Evolutionary conservation across 2,888 invertebrate species (phyloP), one percentile per base, ranked within the genome.

Genomic region (Pinctada fucata): DNA sequence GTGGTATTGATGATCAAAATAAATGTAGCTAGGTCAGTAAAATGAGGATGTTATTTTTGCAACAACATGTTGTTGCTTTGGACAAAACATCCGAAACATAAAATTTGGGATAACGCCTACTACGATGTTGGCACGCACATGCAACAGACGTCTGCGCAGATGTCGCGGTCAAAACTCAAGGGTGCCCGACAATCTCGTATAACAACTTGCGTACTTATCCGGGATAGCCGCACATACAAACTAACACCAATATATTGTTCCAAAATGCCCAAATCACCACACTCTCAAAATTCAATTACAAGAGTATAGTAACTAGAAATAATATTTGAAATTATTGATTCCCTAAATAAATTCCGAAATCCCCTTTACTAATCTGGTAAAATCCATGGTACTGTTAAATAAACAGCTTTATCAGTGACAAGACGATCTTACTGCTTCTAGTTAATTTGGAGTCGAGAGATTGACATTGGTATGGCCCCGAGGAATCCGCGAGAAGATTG

Each of bases 271-370:
- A 58, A 58, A 13, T 58, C 58, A 13, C 58, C 58, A 58, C 13
- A 6, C 1, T 58, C 58, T 13, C 58, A 6, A 58, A 13, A 58
- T 58, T 13, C 58, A 58, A 58, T 58, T 58, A 58, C 1, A 58
- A 13, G 58, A 0, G 58, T 58, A 58, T 10, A 10, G 58, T 58
- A 10, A 58, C 13, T 58, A 13, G 58, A 58, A 58, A 58, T 58
- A 58, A 58, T 58, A 1, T 58, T 58, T 58, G 58, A 58, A 58
- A 58, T 58, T 58, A 58, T 58, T 58, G 58, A 58, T 58, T 58
- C 58, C 58, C 58, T 58, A 13, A 58, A 58, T 58, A 58, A 58
- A 58, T 58, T 58, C 58, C 13, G 58, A 58, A 58, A 58, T 58
- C 58, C 58, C 58, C 58, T 6, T 58, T 6, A 13, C 58, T 58